phyloP scores from a whole-genome alignment of 2,797 vertebrate genomes.

The Phrynocephalus guinanensis region DNA sequence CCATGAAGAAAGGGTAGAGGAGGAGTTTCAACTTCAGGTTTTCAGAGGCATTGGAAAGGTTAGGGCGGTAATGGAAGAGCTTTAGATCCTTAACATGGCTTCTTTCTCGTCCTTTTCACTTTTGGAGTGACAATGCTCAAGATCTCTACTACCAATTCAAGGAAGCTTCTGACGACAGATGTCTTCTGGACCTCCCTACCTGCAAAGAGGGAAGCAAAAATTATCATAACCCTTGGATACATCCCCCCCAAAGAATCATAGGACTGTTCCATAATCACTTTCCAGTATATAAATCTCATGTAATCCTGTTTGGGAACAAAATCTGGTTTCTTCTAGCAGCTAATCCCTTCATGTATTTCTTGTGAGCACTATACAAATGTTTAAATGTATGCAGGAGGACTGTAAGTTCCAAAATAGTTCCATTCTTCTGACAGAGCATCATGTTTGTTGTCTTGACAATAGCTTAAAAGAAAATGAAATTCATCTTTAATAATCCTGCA shows the following conservation, averaged over 20 bases:
- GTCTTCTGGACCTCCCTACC: not conserved
- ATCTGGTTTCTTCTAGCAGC: not conserved
- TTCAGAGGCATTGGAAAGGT: no score
- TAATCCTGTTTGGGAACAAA: not conserved
- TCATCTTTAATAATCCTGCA: not conserved
- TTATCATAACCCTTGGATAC: not conserved
- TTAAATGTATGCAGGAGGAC: not conserved
- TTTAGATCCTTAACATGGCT: not conserved
- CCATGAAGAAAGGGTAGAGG: not conserved
- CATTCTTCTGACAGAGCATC: slow-evolving; percentile 5
- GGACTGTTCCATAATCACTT: not conserved
- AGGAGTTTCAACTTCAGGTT: no score
- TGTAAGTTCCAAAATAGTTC: not conserved
- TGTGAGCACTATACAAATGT: no score
- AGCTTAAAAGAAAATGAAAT: slow-evolving; percentile 2
- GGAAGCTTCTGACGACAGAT: not conserved
- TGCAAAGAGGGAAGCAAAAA: not conserved
- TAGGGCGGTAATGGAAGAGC: no score
- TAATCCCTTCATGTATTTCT: not conserved
- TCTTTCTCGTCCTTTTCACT: not conserved
- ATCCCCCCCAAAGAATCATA: not conserved
- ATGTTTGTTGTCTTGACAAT: slow-evolving; percentile 30
- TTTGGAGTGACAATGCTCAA: no score
- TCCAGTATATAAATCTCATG: not conserved
- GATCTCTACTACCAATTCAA: no score